Evolutionary conservation across 2,888 invertebrate genomes (phyloP).

Genomic region (Lithophane ornitopus): DNA sequence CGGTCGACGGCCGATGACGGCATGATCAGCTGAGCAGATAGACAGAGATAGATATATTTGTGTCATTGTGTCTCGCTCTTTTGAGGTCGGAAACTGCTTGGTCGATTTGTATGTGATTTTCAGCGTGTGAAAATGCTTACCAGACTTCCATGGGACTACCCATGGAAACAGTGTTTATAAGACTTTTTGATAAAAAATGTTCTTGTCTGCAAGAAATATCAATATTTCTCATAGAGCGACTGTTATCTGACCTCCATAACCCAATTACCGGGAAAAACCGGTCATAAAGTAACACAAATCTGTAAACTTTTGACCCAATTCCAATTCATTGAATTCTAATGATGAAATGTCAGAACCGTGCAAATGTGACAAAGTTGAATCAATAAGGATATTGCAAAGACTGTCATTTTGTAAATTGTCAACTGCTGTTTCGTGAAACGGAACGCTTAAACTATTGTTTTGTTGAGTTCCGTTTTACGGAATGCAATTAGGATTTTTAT

Average conservation of each 20-base stretch:
- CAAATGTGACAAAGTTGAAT: constrained; percentile 30
- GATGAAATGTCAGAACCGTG: constrained; percentile 19
- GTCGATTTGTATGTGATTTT: constrained; percentile 43
- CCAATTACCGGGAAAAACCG: neutral
- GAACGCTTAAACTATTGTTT: constrained; percentile 63
- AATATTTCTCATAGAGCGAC: neutral
- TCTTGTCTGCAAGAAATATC: neutral
- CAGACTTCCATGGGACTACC: neutral
- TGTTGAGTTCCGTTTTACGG: constrained; percentile 53
- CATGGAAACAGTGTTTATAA: neutral
- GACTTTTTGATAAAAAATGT: no score
- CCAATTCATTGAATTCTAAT: constrained; percentile 25
- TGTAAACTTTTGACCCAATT: constrained; percentile 23
- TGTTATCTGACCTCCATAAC: neutral
- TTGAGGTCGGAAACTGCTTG: constrained; percentile 39
- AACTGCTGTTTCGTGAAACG: constrained; percentile 52
- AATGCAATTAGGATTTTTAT: constrained; percentile 3
- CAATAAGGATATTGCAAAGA: constrained; percentile 61
- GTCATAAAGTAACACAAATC: neutral
- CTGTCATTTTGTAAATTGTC: constrained; percentile 48
- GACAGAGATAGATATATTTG: constrained; percentile 44
- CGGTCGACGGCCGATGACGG: constrained; percentile 87
- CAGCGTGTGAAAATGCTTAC: constrained; percentile 3
- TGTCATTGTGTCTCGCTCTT: constrained; percentile 53
- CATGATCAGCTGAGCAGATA: constrained; percentile 83